Evolutionary conservation across 1,140 invertebrate species (phyloP), one percentile per base, ranked within the genome.

Genomic region (Riptortus pedestris): DNA sequence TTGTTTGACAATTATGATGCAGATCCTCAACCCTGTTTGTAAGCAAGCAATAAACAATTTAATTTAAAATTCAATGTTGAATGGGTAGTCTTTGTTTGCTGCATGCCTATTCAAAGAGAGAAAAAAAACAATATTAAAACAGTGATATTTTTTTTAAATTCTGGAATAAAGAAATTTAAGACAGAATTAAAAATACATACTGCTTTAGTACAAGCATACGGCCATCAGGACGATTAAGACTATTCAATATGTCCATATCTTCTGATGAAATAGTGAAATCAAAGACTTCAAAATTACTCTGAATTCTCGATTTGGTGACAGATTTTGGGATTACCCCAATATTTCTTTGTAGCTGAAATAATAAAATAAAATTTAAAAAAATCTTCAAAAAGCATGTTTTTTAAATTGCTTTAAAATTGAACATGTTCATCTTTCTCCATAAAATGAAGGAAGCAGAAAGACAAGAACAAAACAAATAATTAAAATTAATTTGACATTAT

Each of bases 231-330:
- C 24, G 20, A 26, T 55, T 55, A 16, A 55, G 26, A 18, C 51
- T 55, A 55, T 55, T 26, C 14, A 55, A 24, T 7, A 55, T 4
- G 1, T 69, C 67, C n/a, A 75, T 71, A 57, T 85, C 83, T 33
- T 81, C 80, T 9, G 74, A 66, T 2, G 77, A 74, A 61, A 90
- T 72, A 60, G 78, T 73, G 72, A 90, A 90, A 72, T 87, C 84
- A 71, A 84, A 87, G 45, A 89, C 78, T 61, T 85, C 72, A 68
- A 87, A 78, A 71, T 92, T 92, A 51, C 84, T 78, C 65, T 76
- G 73, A 52, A 91, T 84, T 65, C 88, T 79, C 1, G 76, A 73
- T 69, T 83, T 81, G 18, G 78, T 88, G 11, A 85, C 81, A 9
- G 86, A 75, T 80, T 86, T 85, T 12, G 83, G 83, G 65, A 85